Conservation (phyloP, 2,888 invertebrate species). For the Oligia fasciuncula region DNA sequence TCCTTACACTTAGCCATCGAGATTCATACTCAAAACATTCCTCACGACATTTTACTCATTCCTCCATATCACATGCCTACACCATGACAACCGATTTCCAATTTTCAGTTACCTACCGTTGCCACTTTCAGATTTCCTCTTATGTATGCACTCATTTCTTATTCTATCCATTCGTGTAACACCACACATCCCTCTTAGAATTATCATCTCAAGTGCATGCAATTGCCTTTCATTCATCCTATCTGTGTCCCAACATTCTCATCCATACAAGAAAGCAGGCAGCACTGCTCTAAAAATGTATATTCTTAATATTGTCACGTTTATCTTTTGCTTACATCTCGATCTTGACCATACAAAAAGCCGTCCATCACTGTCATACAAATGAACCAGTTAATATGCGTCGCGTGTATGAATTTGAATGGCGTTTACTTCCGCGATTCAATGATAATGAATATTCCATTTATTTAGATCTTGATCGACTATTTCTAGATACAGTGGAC, state of each 20-base stretch:
- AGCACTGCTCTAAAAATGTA: neutral
- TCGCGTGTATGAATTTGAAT: constrained; percentile 62
- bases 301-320: neutral
- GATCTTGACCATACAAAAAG: constrained; percentile 55
- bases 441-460: constrained; percentile 59
- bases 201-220: neutral
- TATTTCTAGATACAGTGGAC: constrained; percentile 56
- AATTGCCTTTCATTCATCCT: neutral
- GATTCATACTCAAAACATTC: neutral
- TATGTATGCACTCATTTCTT: neutral
- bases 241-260: neutral
- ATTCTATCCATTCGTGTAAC: neutral
- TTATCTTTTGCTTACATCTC: constrained; percentile 44
- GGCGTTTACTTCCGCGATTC: constrained; percentile 65
- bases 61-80: too few species aligned
- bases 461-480: constrained; percentile 59
- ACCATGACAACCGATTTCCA: too few species aligned
- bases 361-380: constrained; percentile 59
- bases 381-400: constrained; percentile 66
- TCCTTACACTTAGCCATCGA: too few species aligned
- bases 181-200: neutral
- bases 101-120: neutral
- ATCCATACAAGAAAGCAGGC: neutral
- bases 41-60: neutral
- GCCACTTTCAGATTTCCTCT: neutral